Base-by-base conservation (phyloP, 23 tunicate genomes). In the Corella eumyota region DNA sequence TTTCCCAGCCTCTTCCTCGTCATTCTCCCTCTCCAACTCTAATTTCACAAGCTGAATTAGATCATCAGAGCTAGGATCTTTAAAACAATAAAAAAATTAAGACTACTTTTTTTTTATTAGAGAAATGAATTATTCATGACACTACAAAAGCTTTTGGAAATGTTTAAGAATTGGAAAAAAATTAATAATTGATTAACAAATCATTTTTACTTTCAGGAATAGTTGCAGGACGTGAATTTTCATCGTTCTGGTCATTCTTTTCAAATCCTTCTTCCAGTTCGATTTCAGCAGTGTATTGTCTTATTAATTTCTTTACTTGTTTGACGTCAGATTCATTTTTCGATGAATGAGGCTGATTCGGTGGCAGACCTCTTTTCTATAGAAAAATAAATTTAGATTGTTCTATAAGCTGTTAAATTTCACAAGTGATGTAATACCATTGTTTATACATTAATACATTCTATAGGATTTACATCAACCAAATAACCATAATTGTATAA, bases 281-380 rank as follows among this genome's bases (percentile, higher is more conserved):
- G 49, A 75, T 62, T 56, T 83, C 93, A 23, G 71, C 75, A 32
- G 95, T 85, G 66, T 69, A 85, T 56, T 85, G 95, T 7, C 95
- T 78, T 6, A 85, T 77, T 1, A 85, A 57, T 44, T 65, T 64
- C 48, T 85, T 85, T 34, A 69, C 75, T 60, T 85, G 95, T 25
- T 23, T 58, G 45, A 34, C 58, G 0, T 62, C 65, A 20, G 63
- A 30, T 23, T 70, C 60, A 28, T 50, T 67, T 15, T 64, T 76
- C 2, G 85, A 76, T 6, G 74, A 68, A 36, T 73, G 70, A 33
- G 80, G 38, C 15, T 73, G 70, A 32, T 25, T 36, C 6, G 44
- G 26, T 53, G 25, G 22, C 59, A n/a, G n/a, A n/a, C n/a, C n/a
- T n/a, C 17, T 44, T 17, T 44, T n/a, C n/a, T n/a, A n/a, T n/a